A percentile compares a stretch with the other conserved stretches of the same genome.
Evolutionary conservation across 2,113 vertebrate species (phyloP).

Genomic region (Sander vitreus): DNA sequence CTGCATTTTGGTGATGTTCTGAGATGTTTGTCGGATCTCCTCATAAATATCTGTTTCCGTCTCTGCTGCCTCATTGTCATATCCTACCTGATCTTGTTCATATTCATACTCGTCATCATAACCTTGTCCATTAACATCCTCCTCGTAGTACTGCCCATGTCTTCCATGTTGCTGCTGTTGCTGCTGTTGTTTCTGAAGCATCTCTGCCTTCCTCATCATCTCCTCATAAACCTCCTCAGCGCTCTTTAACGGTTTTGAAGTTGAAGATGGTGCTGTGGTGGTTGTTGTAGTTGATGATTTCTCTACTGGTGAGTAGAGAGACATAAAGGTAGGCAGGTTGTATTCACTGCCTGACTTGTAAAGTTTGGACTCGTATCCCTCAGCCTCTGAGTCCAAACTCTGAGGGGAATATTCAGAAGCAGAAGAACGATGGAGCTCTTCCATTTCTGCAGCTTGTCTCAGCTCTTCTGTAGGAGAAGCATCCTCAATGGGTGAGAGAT

Average conservation of each 20-base stretch:
- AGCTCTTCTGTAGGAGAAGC: conserved; percentile 97
- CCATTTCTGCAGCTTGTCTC: conserved; percentile 98
- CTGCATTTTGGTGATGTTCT: conserved; percentile 87
- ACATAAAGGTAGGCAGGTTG: conserved; percentile 98
- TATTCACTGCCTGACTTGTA: conserved; percentile 98
- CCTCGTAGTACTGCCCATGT: conserved; percentile 81
- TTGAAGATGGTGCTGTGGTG: conserved; percentile 82
- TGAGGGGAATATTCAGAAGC: conserved; percentile 98
- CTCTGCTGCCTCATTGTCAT: conserved; percentile 80
- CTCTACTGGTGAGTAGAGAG: conserved; percentile 95
- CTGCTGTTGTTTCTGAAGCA: conserved; percentile 91
- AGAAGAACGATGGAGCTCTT: conserved; percentile 97
- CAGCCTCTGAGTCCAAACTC: conserved; percentile 93
- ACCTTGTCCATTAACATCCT: conserved; percentile 85
- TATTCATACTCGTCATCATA: conserved; percentile 88
- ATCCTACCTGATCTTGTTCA: conserved; percentile 80
- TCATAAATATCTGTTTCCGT: conserved; percentile 88
- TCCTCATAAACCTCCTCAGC: conserved; percentile 98
- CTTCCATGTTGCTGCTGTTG: conserved; percentile 83
- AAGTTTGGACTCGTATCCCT: conserved; percentile 93
- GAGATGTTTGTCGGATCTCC: conserved; percentile 91
- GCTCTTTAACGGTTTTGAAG: conserved; percentile 92
- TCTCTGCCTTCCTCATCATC: conserved; percentile 98
- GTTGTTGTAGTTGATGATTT: conserved; percentile 81
- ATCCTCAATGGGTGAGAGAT: conserved; percentile 97